Percentiles rank a stretch among this genome's conserved stretches.
phyloP scores from a whole-genome alignment of 2,113 vertebrate genomes.

The Osmerus eperlanus region DNA sequence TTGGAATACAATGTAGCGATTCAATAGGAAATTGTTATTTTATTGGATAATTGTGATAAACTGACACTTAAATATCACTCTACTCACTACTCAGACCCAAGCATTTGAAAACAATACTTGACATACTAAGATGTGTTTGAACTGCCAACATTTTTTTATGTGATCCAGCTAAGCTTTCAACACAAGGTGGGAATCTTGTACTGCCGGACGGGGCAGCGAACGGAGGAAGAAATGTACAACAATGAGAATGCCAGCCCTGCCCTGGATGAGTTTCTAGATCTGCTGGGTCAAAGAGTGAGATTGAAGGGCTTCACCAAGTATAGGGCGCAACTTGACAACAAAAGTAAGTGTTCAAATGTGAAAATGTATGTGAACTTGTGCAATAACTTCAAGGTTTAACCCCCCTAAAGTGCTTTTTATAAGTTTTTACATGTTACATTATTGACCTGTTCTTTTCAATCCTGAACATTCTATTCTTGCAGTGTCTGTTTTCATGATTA shows the following conservation, averaged over 20 bases:
- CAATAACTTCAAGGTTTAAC: not conserved
- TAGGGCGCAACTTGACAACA: constrained; percentile 83
- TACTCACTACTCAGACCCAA: not conserved
- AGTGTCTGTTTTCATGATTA: not conserved
- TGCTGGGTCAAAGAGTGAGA: constrained; percentile 81
- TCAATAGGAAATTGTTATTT: too few species aligned
- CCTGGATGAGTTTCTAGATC: constrained; percentile 84
- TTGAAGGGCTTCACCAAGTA: constrained; percentile 85
- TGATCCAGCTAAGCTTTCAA: constrained; percentile 81
- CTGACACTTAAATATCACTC: too few species aligned
- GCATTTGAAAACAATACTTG: not conserved
- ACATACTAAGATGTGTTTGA: not conserved
- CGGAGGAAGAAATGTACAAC: constrained; percentile 88
- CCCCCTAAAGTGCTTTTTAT: too few species aligned
- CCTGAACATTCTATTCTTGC: too few species aligned
- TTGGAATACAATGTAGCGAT: too few species aligned
- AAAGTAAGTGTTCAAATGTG: constrained; percentile 72
- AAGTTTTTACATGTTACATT: too few species aligned
- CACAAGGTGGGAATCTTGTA: constrained; percentile 85
- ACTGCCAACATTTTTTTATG: not conserved
- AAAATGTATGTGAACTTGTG: too few species aligned
- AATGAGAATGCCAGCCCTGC: constrained; percentile 81
- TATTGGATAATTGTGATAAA: too few species aligned
- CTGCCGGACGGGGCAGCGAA: constrained; percentile 82
- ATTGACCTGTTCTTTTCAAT: too few species aligned